These are phyloP conservation scores for Panthera tigris DNA, from an alignment of 2,113 vertebrate genomes.

Conservation along the genomic window DNA sequence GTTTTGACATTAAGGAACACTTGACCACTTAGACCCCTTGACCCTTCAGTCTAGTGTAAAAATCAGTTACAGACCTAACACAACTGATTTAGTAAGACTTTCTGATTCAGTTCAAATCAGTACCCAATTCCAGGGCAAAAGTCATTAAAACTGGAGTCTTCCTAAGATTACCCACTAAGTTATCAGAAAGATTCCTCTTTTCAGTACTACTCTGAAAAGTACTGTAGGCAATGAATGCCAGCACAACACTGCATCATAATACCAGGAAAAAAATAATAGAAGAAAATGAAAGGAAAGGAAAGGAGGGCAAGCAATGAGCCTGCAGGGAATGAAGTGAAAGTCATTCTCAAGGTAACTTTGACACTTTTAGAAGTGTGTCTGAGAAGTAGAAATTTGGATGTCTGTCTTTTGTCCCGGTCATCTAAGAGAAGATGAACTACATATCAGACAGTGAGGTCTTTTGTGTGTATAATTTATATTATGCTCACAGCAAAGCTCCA, in stretches of 20 bases:
- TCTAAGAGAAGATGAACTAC: not conserved
- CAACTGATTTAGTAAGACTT: not conserved
- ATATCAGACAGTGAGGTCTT: not conserved
- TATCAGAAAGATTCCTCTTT: not conserved
- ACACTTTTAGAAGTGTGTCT: not conserved
- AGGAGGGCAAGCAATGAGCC: not conserved
- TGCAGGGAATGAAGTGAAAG: not conserved
- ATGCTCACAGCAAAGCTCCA: not conserved
- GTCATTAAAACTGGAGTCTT: not conserved
- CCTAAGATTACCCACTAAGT: not conserved
- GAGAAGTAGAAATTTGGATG: not conserved
- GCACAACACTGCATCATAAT: not conserved
- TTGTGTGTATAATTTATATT: not conserved
- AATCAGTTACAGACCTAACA: not conserved
- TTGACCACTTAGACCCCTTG: not conserved
- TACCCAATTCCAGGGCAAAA: not conserved
- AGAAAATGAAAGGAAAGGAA: no score
- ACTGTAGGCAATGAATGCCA: not conserved
- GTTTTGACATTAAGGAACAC: not conserved
- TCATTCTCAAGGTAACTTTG: not conserved
- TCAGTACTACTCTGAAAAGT: not conserved
- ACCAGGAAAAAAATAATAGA: not conserved
- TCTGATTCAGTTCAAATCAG: not conserved
- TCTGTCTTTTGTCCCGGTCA: not conserved
- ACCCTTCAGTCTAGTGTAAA: not conserved